Evolutionary conservation across 2,888 invertebrate genomes (phyloP).

Genomic region (Cheilosia soror): DNA sequence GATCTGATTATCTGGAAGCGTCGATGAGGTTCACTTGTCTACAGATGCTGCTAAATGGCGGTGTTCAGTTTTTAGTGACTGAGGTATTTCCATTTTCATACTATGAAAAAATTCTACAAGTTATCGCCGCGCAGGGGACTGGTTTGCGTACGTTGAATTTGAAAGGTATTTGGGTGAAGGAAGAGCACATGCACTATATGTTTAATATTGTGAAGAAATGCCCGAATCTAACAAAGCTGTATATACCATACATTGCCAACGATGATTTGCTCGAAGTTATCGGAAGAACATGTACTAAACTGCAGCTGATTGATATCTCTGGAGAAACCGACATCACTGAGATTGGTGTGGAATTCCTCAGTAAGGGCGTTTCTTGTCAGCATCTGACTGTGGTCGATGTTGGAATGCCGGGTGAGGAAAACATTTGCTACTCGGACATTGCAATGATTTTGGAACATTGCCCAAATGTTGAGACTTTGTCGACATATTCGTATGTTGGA

Average conservation of each 20-base stretch:
- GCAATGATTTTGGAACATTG: conserved; percentile 87
- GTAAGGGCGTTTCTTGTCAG: conserved; percentile 85
- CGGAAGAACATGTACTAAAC: conserved; percentile 85
- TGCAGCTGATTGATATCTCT: conserved; percentile 88
- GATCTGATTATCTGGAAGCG: conserved; percentile 88
- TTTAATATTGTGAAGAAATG: conserved; percentile 86
- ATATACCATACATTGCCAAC: conserved; percentile 89
- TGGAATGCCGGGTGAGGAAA: conserved; percentile 89
- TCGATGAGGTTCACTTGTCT: conserved; percentile 88
- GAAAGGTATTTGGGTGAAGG: conserved; percentile 90
- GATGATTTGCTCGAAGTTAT: conserved; percentile 88
- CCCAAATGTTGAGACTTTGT: conserved; percentile 87
- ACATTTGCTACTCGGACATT: conserved; percentile 87
- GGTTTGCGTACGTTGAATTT: conserved; percentile 87
- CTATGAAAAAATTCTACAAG: conserved; percentile 88
- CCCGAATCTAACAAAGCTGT: conserved; percentile 86
- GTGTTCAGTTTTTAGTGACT: conserved; percentile 87
- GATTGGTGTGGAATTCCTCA: conserved; percentile 86
- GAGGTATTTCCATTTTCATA: conserved; percentile 90
- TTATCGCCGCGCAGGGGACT: conserved; percentile 87
- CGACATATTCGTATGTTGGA: conserved; percentile 89
- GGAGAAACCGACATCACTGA: conserved; percentile 89
- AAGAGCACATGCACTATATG: conserved; percentile 87
- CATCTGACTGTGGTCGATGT: conserved; percentile 87
- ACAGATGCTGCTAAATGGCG: conserved; percentile 87